These are phyloP conservation scores for Lycorma delicatula DNA, from an alignment of 1,140 invertebrate species.

Conservation along the genomic window DNA sequence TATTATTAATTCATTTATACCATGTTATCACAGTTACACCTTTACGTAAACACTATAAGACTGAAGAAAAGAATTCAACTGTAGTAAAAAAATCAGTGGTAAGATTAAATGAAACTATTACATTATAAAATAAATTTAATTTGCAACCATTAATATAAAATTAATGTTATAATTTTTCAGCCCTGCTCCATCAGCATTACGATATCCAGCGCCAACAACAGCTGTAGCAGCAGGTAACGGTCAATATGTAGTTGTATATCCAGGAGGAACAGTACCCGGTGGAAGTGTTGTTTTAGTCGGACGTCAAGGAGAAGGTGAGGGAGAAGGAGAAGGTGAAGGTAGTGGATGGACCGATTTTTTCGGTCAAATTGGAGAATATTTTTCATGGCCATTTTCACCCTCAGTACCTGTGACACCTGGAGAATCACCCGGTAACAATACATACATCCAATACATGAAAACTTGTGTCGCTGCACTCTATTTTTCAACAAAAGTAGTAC, in stretches of 20 bases:
- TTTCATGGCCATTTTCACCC: not conserved
- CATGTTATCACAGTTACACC: too few species aligned
- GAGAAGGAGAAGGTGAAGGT: slow-evolving; percentile 5
- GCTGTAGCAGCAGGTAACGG: not conserved
- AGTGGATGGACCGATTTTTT: slow-evolving; percentile 2
- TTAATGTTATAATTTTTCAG: not conserved
- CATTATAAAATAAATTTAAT: too few species aligned
- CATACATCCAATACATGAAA: not conserved
- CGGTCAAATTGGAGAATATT: slow-evolving; percentile 1
- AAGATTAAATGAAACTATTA: too few species aligned
- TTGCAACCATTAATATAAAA: too few species aligned
- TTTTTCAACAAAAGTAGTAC: too few species aligned
- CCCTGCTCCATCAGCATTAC: not conserved
- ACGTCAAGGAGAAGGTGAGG: not conserved
- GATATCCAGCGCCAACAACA: not conserved
- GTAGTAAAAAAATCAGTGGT: too few species aligned
- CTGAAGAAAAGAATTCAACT: too few species aligned
- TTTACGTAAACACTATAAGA: too few species aligned
- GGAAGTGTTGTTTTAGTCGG: slow-evolving; percentile 1
- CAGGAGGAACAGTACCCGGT: not conserved
- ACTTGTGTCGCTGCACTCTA: too few species aligned
- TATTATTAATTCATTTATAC: too few species aligned
- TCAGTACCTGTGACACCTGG: not conserved
- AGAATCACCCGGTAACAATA: not conserved
- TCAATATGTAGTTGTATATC: not conserved